Evolutionary conservation across 2,113 vertebrate genomes (phyloP).

Genomic region (Choloepus hoffmanni): DNA sequence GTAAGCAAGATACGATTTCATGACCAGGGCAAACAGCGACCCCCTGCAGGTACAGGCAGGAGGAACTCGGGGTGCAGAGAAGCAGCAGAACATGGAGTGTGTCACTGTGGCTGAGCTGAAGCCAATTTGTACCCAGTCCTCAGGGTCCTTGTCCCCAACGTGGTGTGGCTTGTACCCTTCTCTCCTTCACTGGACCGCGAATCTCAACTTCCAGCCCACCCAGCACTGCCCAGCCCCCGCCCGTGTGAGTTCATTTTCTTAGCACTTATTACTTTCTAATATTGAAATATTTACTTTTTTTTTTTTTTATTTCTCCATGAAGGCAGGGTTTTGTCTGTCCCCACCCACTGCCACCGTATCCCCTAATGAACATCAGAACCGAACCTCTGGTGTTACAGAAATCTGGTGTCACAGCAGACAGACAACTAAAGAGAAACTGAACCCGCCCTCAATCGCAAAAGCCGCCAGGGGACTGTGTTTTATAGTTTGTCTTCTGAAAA

Average conservation of each 20-base stretch:
- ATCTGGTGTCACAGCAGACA: not conserved
- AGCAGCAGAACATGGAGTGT: rapidly evolving
- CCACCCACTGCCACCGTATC: too few relatives aligned
- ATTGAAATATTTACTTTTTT: not conserved
- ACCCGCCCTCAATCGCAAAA: not conserved
- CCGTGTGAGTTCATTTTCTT: not conserved
- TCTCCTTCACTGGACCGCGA: not conserved
- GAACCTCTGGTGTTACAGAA: not conserved
- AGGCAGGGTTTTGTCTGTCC: not conserved
- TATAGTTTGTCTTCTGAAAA: not conserved
- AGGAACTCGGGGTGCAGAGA: not conserved
- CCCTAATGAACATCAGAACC: not conserved
- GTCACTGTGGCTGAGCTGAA: too few relatives aligned
- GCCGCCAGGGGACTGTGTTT: not conserved
- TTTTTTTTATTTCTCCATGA: not conserved
- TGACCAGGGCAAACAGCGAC: not conserved
- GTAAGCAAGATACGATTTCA: rapidly evolving
- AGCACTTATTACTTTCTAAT: not conserved
- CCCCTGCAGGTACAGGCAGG: not conserved
- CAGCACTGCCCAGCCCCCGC: too few relatives aligned
- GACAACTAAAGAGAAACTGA: not conserved
- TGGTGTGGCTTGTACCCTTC: not conserved
- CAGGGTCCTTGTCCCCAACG: too few relatives aligned
- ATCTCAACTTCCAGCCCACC: rapidly evolving
- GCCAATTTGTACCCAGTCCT: rapidly evolving